These are phyloP conservation scores for Proteles cristata DNA, from an alignment of 2,113 vertebrate genomes.

Conservation along the genomic window DNA sequence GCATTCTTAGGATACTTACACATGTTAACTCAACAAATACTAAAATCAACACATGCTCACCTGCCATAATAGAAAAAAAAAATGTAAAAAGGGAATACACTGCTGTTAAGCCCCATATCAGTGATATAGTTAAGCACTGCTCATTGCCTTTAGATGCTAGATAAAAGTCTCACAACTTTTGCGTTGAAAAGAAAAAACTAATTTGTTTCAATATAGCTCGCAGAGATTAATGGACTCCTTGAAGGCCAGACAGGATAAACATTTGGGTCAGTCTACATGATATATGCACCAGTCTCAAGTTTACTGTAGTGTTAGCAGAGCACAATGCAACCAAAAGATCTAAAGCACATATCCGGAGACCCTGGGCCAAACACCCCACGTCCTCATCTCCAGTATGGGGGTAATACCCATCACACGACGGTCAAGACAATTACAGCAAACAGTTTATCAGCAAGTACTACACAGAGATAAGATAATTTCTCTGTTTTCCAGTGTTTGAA, in stretches of 20 bases:
- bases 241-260: not conserved
- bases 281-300: not conserved
- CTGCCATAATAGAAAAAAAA: not conserved
- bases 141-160: not conserved
- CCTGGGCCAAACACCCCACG: not conserved
- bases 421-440: not conserved
- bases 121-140: not conserved
- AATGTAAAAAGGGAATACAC: not conserved
- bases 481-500: not conserved
- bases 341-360: not conserved
- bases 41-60: not conserved
- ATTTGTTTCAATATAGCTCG: not conserved
- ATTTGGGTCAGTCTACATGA: not conserved
- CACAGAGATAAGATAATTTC: not conserved
- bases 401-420: not conserved
- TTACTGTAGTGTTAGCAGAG: fast-evolving
- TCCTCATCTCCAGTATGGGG: not conserved
- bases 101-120: not conserved
- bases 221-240: not conserved
- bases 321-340: not conserved
- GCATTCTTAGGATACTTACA: not conserved
- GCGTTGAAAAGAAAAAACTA: not conserved
- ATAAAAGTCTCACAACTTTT: not conserved
- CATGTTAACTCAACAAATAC: not conserved
- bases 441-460: not conserved